Evolutionary conservation across 1,140 invertebrate genomes (phyloP).

Genomic region (Planococcus citri): DNA sequence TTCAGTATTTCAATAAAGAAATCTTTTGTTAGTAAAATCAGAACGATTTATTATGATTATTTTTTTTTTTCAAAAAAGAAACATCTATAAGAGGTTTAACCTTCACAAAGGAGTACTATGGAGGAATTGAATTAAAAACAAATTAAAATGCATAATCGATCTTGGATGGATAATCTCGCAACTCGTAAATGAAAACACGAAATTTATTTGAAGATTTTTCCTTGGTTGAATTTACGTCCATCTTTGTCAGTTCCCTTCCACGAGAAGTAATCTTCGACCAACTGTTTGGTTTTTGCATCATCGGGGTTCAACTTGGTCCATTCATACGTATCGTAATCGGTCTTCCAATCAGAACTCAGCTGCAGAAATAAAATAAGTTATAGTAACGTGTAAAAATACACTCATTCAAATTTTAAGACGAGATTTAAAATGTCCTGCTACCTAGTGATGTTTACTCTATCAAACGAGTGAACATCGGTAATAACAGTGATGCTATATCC

Average conservation of each 20-base stretch:
- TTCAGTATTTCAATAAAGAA: not conserved
- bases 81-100: not conserved
- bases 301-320: constrained; percentile 91
- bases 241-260: constrained; percentile 80
- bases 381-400: constrained; percentile 23
- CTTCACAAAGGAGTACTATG: not conserved
- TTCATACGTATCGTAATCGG: constrained; percentile 92
- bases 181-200: not conserved
- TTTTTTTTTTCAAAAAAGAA: not conserved
- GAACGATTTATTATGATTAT: no score
- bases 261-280: constrained; percentile 84
- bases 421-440: not conserved
- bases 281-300: constrained; percentile 69
- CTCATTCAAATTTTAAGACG: not conserved
- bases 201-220: constrained; percentile 93
- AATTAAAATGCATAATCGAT: not conserved
- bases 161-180: not conserved
- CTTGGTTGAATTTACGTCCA: constrained; percentile 91
- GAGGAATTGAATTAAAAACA: not conserved
- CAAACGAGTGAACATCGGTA: not conserved
- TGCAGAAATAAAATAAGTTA: constrained; percentile 38
- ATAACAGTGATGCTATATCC: constrained; percentile 16
- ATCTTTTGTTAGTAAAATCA: not conserved
- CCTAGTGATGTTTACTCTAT: not conserved
- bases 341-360: constrained; percentile 81